Base-by-base conservation (phyloP, 2,797 vertebrate species). In the Garrulus glandarius region DNA sequence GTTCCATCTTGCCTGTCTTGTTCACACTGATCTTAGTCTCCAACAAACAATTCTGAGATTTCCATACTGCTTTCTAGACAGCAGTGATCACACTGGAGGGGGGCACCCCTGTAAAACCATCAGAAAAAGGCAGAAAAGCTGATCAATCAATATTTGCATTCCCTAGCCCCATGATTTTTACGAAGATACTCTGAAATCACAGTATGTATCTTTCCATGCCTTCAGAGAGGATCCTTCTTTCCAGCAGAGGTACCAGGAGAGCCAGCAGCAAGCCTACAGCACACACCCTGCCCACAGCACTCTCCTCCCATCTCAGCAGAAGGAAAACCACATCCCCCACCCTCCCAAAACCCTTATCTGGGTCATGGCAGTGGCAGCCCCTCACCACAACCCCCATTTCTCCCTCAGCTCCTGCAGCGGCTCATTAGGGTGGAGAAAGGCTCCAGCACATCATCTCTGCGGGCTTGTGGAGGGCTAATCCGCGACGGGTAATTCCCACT, bases 371-470 rank as follows among this genome's bases (percentile, higher is more conserved):
- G 57, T 32, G 46, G 90, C 92, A 94, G 78, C 76, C 93, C 91
- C 91, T 79, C 32, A 3, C 55, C 26, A 1, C 52, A 67, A 60
- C n/a, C 83, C 83, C 50, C 69, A n/a, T 59, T 89, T 83, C 77
- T 91, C 92, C 26, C 5, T 63, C 60, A 21, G 84, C 90, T 94
- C 75, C 80, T 94, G 92, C 47, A 20, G 87, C 2, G 0, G 89
- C 85, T 96, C 96, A 92, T 96, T 96, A 95, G 84, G 94, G 87
- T 61, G 89, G 74, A 81, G 87, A 87, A 95, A 84, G 75, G 91
- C 92, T 85, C 21, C 44, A 2, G 83, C 2, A 5, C 93, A 92
- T 68, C 92, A 86, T 90, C 89, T 97, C 89, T 68, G 55, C 13
- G 4, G 80, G 84, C 69, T 53, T 29, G 30, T 44, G 7, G 14